Percentiles rank a stretch among this genome's conserved stretches.
Conservation (phyloP, 2,113 vertebrate genomes). For the Pleuronectes platessa region DNA sequence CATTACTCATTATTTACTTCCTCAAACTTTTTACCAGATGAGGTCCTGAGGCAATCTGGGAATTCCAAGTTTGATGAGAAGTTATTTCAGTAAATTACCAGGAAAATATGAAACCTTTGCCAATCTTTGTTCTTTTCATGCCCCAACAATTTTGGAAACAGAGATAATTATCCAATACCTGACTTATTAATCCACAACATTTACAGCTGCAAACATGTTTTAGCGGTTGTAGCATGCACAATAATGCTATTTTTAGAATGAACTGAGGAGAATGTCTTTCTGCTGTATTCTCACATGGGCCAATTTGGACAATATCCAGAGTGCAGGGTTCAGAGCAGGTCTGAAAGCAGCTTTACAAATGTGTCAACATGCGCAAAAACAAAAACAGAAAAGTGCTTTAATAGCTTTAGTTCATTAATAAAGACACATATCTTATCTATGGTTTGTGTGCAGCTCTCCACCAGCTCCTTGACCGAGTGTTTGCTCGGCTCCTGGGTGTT, state of each 20-base stretch:
- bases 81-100: background rate
- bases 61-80: background rate
- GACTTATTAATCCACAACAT: background rate
- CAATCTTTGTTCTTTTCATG: too few species aligned
- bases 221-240: background rate
- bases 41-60: background rate
- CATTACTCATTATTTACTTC: slow-evolving; percentile 21
- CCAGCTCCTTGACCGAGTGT: slow-evolving; percentile 42
- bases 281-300: too few species aligned
- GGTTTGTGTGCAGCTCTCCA: slow-evolving; percentile 19
- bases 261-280: too few species aligned
- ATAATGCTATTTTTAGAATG: too few species aligned
- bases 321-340: too few species aligned
- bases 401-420: background rate
- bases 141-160: background rate
- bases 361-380: too few species aligned
- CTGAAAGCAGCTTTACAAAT: too few species aligned
- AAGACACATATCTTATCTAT: background rate
- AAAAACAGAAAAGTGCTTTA: background rate
- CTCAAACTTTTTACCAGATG: background rate
- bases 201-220: background rate
- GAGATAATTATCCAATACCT: background rate
- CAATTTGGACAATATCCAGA: too few species aligned
- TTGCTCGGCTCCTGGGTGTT: slow-evolving; percentile 62
- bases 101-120: too few species aligned